Base-by-base conservation (phyloP, 2,113 vertebrate genomes). In the Upupa epops region DNA sequence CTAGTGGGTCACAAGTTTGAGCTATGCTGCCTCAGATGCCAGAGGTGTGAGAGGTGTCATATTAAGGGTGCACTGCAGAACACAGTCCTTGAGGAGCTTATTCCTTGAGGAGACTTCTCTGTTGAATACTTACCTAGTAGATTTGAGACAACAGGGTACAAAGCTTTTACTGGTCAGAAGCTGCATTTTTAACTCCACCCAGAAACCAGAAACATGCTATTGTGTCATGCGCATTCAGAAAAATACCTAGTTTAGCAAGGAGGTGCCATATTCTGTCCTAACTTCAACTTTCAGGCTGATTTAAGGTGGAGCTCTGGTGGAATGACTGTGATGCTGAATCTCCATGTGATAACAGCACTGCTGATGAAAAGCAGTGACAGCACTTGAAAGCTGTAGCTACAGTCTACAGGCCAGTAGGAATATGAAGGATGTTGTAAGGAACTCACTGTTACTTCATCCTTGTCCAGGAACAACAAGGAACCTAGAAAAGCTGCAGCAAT, bases 181-280 rank as follows among this genome's bases (percentile, higher is more conserved):
- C 19, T 81, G 82, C 54, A 55, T 69, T 86, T 90, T 4, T 1
- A 82, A 70, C 91, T 72, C 91, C 91, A 93, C 91, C 91, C 74
- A 84, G 91, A 84, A 95, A 91, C 70, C 36, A 82, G 81, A 78
- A 64, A 54, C 70, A n/a, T 9, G 19, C 66, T 56, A 3, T 36
- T 25, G 34, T 92, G 85, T 89, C 58, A 78, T 36, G 17, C 45
- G 42, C 59, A 46, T 10, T 21, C 32, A 77, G 69, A 49, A 89
- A 34, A 93, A 90, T 34, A 73, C 59, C 63, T 78, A 76, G 63
- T 36, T 90, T 89, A 92, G 65, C 70, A 86, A 11, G 11, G 34
- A 90, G 54, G 51, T 95, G 74, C 74, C 70, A 76, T 85, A 54
- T 78, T 77, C 91, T 92, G 66, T 58, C 70, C 66, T 40, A 72